Percentiles rank a stretch among this genome's conserved stretches.
Evolutionary conservation across 2,888 invertebrate species (phyloP).

Genomic region (Oligia strigilis): DNA sequence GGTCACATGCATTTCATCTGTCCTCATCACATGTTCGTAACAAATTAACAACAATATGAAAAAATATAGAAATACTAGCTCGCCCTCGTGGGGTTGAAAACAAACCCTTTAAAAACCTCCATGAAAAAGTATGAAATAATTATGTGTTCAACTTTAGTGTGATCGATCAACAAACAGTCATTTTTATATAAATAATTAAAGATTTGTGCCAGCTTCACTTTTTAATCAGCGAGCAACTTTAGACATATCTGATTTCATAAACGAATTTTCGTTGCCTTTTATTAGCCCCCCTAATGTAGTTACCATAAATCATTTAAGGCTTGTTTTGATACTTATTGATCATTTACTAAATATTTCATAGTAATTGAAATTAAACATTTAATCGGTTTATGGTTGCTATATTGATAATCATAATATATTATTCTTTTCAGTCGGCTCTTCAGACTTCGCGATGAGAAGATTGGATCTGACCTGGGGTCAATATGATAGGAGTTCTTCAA

Average conservation of each 20-base stretch:
- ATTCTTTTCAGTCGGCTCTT: slow-evolving; percentile 42
- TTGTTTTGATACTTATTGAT: slow-evolving; percentile 8
- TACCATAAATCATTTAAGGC: slow-evolving; percentile 15
- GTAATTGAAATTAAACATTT: not conserved
- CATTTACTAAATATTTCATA: not conserved
- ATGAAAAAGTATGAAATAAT: no score
- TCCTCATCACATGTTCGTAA: no score
- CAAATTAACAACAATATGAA: not conserved
- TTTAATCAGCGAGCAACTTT: not conserved
- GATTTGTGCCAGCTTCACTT: not conserved
- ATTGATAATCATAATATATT: not conserved
- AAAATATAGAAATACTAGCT: not conserved
- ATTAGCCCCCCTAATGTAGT: slow-evolving; percentile 4
- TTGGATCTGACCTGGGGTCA: not conserved
- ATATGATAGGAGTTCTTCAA: not conserved
- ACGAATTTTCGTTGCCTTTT: not conserved
- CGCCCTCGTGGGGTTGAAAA: no score
- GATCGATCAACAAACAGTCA: no score
- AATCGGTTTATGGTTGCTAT: slow-evolving; percentile 1
- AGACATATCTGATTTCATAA: no score
- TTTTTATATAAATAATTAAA: no score
- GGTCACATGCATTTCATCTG: not conserved
- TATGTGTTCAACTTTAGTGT: no score
- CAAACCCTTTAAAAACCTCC: no score
- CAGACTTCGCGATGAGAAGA: slow-evolving; percentile 10